Percentiles rank a stretch among this genome's conserved stretches.
These are phyloP conservation scores for Epistrophe eligans DNA, from an alignment of 2,888 invertebrate species.

Conservation along the genomic window DNA sequence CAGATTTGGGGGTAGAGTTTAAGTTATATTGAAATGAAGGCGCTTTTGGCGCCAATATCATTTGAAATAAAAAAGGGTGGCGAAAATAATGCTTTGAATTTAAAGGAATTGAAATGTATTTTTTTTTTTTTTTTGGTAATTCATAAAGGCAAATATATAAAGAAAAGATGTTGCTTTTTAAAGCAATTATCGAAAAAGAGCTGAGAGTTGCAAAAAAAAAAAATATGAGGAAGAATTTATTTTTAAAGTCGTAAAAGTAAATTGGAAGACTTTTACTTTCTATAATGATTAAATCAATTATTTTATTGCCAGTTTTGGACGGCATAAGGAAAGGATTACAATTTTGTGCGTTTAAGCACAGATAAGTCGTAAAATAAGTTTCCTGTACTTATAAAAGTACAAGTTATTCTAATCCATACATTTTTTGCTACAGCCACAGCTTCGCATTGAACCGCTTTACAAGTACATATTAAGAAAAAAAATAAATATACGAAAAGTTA, in stretches of 20 bases:
- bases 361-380: too few relatives aligned
- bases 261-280: not conserved
- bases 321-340: not conserved
- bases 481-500: too few relatives aligned
- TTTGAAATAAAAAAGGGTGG: constrained; percentile 11
- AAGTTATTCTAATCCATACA: too few relatives aligned
- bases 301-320: not conserved
- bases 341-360: too few relatives aligned
- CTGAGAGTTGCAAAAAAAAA: not conserved
- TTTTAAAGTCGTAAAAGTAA: constrained; percentile 16
- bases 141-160: constrained; percentile 5
- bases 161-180: constrained; percentile 22
- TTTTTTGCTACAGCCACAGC: too few relatives aligned
- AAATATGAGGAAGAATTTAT: not conserved
- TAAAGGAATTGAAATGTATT: constrained; percentile 27
- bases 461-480: too few relatives aligned
- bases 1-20: constrained; percentile 17
- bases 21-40: constrained; percentile 37
- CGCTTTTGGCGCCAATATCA: constrained; percentile 56
- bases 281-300: not conserved
- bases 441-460: too few relatives aligned
- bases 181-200: constrained; percentile 13
- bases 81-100: constrained; percentile 32
- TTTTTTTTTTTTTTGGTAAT: not conserved
- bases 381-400: too few relatives aligned